A percentile compares a stretch with the other conserved stretches of the same genome.
Conservation (phyloP, 2,797 vertebrate genomes). For the Hypotaenidia philippensis region DNA sequence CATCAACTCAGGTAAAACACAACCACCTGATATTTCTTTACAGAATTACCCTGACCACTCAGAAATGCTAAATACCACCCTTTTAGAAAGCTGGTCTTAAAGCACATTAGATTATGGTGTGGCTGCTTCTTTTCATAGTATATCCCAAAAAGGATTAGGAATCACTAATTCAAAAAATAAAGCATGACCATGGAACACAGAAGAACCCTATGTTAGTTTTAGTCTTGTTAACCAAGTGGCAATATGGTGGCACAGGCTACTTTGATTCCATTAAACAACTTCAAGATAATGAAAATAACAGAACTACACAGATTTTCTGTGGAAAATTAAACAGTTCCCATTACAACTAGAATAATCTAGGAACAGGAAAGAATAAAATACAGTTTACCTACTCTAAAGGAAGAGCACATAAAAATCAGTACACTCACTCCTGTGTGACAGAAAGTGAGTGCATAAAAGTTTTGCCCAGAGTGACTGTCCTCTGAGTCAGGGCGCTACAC, state of each 20-base stretch:
- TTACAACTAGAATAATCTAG: background rate
- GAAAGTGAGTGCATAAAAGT: background rate
- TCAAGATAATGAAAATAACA: background rate
- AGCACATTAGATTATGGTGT: background rate
- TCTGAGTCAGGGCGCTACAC: background rate
- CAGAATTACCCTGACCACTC: too few species aligned
- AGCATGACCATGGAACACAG: background rate
- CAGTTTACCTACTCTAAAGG: background rate
- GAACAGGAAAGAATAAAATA: background rate
- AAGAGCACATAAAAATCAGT: background rate
- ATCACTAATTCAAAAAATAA: background rate
- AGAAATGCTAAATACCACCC: background rate
- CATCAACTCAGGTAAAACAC: background rate
- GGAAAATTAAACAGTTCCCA: background rate
- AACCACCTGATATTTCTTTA: background rate
- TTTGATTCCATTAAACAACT: background rate
- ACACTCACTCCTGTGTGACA: background rate
- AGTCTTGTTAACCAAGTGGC: background rate
- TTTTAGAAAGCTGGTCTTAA: background rate
- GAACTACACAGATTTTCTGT: background rate
- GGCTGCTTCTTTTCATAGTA: background rate
- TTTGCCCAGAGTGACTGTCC: background rate
- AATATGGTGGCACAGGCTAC: background rate
- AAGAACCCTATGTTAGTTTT: background rate
- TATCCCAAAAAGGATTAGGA: background rate